Conservation (phyloP, 2,113 vertebrate genomes). For the Dipodomys merriami region DNA sequence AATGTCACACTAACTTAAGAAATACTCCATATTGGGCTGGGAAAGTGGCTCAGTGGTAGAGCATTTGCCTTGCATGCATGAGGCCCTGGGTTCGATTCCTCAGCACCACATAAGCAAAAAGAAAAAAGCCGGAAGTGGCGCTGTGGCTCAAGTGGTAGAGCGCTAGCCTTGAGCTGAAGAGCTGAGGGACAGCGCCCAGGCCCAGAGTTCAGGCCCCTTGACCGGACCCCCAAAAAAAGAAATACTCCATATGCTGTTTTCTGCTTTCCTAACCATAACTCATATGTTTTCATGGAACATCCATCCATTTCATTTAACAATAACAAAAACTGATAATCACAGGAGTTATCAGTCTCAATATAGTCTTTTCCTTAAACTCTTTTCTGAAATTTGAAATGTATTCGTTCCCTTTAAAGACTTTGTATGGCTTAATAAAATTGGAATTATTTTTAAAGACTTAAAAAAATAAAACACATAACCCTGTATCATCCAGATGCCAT, state of each 20-base stretch:
- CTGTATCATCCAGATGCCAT: slow-evolving; percentile 57
- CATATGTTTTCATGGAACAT: neutral
- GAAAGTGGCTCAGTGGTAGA: no score
- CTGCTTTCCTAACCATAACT: neutral
- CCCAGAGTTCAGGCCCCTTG: no score
- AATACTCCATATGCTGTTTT: neutral
- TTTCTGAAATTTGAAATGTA: slow-evolving; percentile 35
- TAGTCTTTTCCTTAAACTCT: neutral
- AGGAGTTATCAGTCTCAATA: neutral
- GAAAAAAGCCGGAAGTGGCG: no score
- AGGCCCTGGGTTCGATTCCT: no score
- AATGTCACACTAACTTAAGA: neutral
- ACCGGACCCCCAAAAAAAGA: no score
- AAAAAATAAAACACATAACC: neutral
- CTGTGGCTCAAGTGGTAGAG: no score
- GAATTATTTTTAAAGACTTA: slow-evolving; percentile 55
- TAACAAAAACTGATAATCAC: neutral
- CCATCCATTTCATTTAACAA: neutral
- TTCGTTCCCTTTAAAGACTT: slow-evolving; percentile 53
- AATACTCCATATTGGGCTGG: neutral
- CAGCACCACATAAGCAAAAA: no score
- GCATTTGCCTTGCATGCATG: no score
- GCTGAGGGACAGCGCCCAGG: no score
- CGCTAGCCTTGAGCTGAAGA: no score
- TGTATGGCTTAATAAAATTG: slow-evolving; percentile 3